Conservation (phyloP, 2,113 vertebrate species). For the Tachysurus vachellii region DNA sequence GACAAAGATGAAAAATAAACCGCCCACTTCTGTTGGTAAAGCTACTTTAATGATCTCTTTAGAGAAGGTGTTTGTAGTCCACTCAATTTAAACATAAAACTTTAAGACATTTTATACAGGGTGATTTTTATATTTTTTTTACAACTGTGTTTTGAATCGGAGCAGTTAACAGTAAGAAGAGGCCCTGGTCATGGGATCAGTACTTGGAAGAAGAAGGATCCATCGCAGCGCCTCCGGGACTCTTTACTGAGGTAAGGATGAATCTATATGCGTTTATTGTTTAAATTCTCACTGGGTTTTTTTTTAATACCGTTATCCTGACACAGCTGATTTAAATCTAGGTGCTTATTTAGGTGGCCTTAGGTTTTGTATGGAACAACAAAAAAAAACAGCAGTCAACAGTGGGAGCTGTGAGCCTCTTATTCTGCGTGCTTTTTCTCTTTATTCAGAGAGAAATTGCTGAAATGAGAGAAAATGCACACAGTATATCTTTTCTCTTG, state of each 20-base stretch:
- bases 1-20: constrained; percentile 62
- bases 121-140: not conserved
- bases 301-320: not conserved
- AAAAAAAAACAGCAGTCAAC: not conserved
- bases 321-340: not conserved
- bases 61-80: not conserved
- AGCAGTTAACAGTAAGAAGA: constrained; percentile 59
- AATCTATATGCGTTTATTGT: not conserved
- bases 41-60: not conserved
- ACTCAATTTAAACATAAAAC: not conserved
- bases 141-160: not conserved
- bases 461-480: too few relatives aligned
- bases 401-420: not conserved
- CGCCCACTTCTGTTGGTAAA: constrained; percentile 52
- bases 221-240: constrained; percentile 60
- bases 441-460: too few relatives aligned
- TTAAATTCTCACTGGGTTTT: not conserved
- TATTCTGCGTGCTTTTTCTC: not conserved
- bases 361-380: not conserved
- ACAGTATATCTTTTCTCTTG: too few relatives aligned
- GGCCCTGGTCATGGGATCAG: constrained; percentile 73
- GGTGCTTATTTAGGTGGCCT: not conserved
- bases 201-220: constrained; percentile 69
- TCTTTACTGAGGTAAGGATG: constrained; percentile 70
- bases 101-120: not conserved